Base-by-base conservation (phyloP, 2,113 vertebrate species). In the Coptodon rendalli region DNA sequence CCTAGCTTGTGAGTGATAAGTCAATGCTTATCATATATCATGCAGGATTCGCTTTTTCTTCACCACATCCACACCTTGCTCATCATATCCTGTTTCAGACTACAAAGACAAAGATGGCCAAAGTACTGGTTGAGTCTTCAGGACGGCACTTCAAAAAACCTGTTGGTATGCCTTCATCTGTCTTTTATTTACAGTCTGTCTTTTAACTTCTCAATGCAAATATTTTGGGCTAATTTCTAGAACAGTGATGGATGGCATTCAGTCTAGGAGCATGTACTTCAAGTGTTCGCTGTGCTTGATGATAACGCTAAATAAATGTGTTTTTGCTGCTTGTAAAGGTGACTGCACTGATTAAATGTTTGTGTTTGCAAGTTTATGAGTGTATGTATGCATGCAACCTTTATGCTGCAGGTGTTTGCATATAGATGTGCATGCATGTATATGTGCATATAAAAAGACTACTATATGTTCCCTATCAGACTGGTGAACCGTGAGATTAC, bases 401-500 rank as follows among this genome's bases (percentile, higher is more conserved):
- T 83, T 78, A 48, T 27, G 78, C 63, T 89, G 66, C 81, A 88
- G 57, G 83, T 89, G 82, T 87, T 86, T 85, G 79, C 61, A 83
- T 91, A 85, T 59, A 85, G 45, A 87, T 78, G 34, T 71, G 53
- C 80, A 45, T 82, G 36, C 73, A n/a, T 84, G 71, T 84, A 24
- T 79, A 50, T 87, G 54, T 78, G 59, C 61, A n/a, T 87, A 17
- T 80, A 81, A 86, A 87, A 89, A 86, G 16, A 76, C 5, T 80
- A 66, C 73, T 85, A 88, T 88, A 87, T 92, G 87, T 91, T 91
- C 78, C 80, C 81, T 82, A 91, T 92, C 89, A 90, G 91, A 92
- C 71, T 93, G 63, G 85, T 93, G 92, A 94, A 85, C 87, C 83
- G 5, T 93, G 88, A 93, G 90, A 94, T 93, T 93, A 87, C 83